Base-by-base conservation (phyloP, 30 jellyfish, hydroid and myxozoan species). In the Hydra vulgaris region DNA sequence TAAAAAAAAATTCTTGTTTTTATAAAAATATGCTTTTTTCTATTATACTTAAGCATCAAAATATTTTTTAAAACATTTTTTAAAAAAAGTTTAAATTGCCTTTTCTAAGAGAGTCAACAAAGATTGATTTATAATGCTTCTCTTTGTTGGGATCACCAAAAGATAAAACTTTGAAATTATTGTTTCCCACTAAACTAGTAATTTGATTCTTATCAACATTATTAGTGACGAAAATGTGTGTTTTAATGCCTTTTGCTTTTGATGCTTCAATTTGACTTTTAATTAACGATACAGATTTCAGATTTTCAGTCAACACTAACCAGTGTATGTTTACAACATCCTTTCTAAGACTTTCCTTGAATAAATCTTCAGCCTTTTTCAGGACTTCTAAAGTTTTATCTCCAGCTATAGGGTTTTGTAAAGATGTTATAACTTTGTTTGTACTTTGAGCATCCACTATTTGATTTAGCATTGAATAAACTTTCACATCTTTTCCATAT, bases 241-340 rank as follows among this genome's bases (percentile, higher is more conserved):
- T 23, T 53, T 21, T 26, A 23, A 25, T 25, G 1, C 83, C 71
- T 25, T 27, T 70, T 20, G 17, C 8, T n/a, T 25, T 26, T 53
- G 56, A 24, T 75, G 53, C 72, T 21, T 75, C 56, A 26, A 25
- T 23, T 70, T 75, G 53, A n/a, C 56, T 54, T 75, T 75, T 75
- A 24, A 75, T 22, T 17, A 21, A 67, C 1, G 69, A 18, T 25
- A 21, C 23, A 23, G 53, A 24, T 26, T 26, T 26, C 1, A 75
- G 53, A 0, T 75, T 75, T 19, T 53, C 26, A n/a, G 83, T 25
- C 26, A 75, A 15, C 71, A 75, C 83, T 17, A 75, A 53, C 83
- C 83, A 75, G n/a, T 25, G 53, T 1, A 70, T 75, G n/a, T 75
- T 75, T 26, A 17, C 24, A 8, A 71, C 83, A 26, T 26, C 24